Evolutionary conservation across 2,113 vertebrate species (phyloP), one percentile per base, ranked within the genome.

Genomic region (Paratilapia polleni): DNA sequence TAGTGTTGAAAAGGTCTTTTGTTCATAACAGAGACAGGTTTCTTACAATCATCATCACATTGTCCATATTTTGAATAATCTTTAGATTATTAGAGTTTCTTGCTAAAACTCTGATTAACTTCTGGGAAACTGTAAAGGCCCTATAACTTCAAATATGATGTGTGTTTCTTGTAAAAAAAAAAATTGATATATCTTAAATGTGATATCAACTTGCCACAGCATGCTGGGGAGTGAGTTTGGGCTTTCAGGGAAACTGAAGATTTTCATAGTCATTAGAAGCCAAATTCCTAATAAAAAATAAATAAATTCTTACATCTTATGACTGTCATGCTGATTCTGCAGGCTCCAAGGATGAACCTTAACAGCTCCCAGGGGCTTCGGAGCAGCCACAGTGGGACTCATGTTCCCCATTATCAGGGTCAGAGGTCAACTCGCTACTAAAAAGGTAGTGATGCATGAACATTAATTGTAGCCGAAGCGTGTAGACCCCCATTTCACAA

Each of bases 301-400:
- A 15, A n/a, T n/a, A n/a, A 52, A 52, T 34, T 54, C 0, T 54
- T 49, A 54, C 47, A 24, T 84, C 76, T 79, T 62, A 78, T 84
- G 82, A 84, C 76, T 56, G 34, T 79, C 82, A 73, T 62, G 62
- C 38, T 58, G 9, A 49, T 5, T 34, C 76, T 60, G 22, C 74
- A 62, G 75, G 49, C 70, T 34, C 14, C 68, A 24, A 38, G 14
- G n/a, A 43, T 3, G 3, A 57, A 10, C 17, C 9, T 34, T 36
- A 36, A 63, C 20, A 24, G 43, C 28, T 57, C 78, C 34, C 62
- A 8, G 28, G 47, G 56, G 52, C 24, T 60, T 6, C n/a, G 26
- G 5, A 26, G 59, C 5, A 1, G 41, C 57, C 66, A 24, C 52
- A 54, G 38, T 10, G 62, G 13, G 41, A 84, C 77, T 20, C 63